Conservation (phyloP, 2,113 vertebrate species). For the Odobenus rosmarus region DNA sequence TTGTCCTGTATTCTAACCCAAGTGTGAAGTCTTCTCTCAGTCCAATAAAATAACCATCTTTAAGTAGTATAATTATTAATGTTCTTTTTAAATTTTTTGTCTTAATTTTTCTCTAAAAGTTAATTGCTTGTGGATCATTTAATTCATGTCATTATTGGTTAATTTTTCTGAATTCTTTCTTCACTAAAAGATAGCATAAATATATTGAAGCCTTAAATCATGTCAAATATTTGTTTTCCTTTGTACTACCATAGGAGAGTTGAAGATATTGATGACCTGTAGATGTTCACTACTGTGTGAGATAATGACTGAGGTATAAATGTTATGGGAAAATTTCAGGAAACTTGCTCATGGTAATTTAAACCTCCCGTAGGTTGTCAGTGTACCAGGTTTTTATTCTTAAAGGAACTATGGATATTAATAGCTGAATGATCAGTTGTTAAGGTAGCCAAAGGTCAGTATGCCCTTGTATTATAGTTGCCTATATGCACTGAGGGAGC, state of each 20-base stretch:
- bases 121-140: background rate
- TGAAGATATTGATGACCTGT: background rate
- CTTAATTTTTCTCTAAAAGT: background rate
- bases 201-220: background rate
- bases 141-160: background rate
- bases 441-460: background rate
- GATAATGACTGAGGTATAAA: background rate
- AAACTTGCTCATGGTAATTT: background rate
- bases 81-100: background rate
- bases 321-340: background rate
- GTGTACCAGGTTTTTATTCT: background rate
- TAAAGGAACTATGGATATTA: background rate
- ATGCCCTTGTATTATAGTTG: background rate
- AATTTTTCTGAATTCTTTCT: background rate
- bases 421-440: background rate
- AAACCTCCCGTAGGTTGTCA: background rate
- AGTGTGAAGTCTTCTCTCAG: background rate
- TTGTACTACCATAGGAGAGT: background rate
- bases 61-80: background rate
- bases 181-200: background rate
- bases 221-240: background rate
- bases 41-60: background rate
- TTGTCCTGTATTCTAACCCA: background rate
- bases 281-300: background rate
- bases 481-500: background rate